Evolutionary conservation across 2,113 vertebrate genomes (phyloP).

Genomic region (Silurus meridionalis): DNA sequence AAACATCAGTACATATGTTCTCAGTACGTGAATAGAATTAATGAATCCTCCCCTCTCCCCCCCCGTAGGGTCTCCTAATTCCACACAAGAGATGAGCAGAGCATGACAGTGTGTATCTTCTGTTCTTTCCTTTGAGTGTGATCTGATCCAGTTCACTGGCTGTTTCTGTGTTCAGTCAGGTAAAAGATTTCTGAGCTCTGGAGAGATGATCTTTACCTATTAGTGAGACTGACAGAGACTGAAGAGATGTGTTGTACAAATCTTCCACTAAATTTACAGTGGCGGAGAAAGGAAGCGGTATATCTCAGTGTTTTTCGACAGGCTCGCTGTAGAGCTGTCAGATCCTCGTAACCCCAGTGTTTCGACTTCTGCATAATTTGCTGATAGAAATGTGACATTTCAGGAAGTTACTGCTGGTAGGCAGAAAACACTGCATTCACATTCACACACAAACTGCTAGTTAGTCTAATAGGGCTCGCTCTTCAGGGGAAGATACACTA

Average conservation of each 20-base stretch:
- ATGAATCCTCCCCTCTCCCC: background rate
- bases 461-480: background rate
- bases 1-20: background rate
- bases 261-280: background rate
- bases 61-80: background rate
- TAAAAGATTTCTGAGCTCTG: background rate
- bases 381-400: background rate
- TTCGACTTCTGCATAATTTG: background rate
- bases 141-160: background rate
- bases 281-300: background rate
- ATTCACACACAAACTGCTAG: background rate
- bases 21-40: background rate
- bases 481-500: background rate
- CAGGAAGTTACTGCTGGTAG: background rate
- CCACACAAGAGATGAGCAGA: background rate
- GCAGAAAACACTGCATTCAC: background rate
- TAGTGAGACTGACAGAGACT: conserved; percentile 9
- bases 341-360: background rate
- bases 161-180: background rate
- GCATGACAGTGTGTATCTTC: background rate
- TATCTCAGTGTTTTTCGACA: background rate
- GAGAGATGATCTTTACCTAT: conserved; percentile 7
- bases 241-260: background rate
- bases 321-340: background rate
- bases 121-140: background rate